Conservation (phyloP, 2,888 invertebrate genomes). For the Therioaphis trifolii region DNA sequence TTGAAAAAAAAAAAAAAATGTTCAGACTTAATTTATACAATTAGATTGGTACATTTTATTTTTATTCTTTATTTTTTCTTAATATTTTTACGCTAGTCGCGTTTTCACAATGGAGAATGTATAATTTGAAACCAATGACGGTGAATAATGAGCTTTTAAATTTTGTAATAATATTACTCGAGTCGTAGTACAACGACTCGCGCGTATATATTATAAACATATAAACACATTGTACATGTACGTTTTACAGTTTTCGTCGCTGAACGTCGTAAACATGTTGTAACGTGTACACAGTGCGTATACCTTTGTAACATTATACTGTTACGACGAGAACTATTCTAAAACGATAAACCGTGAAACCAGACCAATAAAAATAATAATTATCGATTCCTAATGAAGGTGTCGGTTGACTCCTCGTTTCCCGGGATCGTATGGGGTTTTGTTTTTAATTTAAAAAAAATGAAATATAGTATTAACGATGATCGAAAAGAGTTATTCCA, state of each 20-base stretch:
- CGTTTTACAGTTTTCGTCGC: too few relatives aligned
- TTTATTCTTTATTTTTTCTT: neutral
- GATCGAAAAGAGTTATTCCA: neutral
- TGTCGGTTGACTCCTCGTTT: neutral
- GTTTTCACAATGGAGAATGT: neutral
- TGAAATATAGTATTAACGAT: neutral
- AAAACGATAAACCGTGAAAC: neutral
- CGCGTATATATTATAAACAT: neutral
- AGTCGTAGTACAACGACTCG: neutral
- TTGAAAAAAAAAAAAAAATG: neutral
- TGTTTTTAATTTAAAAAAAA: too few relatives aligned
- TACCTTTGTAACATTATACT: too few relatives aligned
- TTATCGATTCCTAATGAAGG: conserved; percentile 18
- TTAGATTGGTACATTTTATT: neutral
- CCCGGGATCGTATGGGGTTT: neutral
- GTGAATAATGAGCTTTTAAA: conserved; percentile 5
- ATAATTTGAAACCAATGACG: neutral
- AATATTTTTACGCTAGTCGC: neutral
- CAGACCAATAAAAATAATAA: neutral
- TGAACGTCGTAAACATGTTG: too few relatives aligned
- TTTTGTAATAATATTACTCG: neutral
- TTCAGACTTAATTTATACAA: neutral
- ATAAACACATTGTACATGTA: too few relatives aligned
- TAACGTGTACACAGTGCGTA: neutral
- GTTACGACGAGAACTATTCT: neutral